Conservation (phyloP, 2,888 invertebrate genomes). For the Lordiphosa andalusiaca region DNA sequence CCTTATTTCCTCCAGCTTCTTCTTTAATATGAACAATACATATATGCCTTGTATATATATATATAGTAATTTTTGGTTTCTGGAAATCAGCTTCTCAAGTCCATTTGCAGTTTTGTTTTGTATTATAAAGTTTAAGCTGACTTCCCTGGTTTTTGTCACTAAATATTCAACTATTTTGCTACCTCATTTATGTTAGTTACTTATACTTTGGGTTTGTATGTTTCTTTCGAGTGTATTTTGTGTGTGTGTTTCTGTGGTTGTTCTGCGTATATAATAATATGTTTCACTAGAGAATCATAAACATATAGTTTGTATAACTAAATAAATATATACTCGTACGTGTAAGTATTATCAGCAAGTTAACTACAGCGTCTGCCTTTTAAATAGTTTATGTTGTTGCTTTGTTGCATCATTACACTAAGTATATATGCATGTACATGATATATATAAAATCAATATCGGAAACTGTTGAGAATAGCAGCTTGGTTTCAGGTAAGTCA, state of each 20-base stretch:
- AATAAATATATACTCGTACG: constrained; percentile 42
- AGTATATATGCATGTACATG: constrained; percentile 41
- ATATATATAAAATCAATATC: constrained; percentile 52
- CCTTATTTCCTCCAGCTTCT: constrained; percentile 37
- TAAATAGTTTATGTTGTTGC: constrained; percentile 42
- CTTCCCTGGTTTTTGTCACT: constrained; percentile 50
- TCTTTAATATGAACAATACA: constrained; percentile 21
- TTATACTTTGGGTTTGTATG: constrained; percentile 28
- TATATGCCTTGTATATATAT: constrained; percentile 27
- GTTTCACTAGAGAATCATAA: constrained; percentile 53
- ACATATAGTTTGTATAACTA: constrained; percentile 57
- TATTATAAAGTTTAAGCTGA: constrained; percentile 53
- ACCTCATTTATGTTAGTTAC: constrained; percentile 39
- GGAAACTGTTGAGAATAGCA: constrained; percentile 5
- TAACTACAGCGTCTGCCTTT: constrained; percentile 64
- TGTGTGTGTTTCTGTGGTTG: constrained; percentile 40
- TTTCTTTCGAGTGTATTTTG: constrained; percentile 18
- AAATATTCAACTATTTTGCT: constrained; percentile 51
- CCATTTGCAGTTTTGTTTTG: constrained; percentile 35
- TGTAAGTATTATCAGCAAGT: constrained; percentile 40
- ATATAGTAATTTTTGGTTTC: constrained; percentile 32
- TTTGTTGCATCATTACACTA: constrained; percentile 37
- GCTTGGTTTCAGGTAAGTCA: constrained; percentile 7
- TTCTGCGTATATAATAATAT: constrained; percentile 68
- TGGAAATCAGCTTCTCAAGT: constrained; percentile 47